Evolutionary conservation across 2,797 vertebrate genomes (phyloP).

Genomic region (Lemur catta): DNA sequence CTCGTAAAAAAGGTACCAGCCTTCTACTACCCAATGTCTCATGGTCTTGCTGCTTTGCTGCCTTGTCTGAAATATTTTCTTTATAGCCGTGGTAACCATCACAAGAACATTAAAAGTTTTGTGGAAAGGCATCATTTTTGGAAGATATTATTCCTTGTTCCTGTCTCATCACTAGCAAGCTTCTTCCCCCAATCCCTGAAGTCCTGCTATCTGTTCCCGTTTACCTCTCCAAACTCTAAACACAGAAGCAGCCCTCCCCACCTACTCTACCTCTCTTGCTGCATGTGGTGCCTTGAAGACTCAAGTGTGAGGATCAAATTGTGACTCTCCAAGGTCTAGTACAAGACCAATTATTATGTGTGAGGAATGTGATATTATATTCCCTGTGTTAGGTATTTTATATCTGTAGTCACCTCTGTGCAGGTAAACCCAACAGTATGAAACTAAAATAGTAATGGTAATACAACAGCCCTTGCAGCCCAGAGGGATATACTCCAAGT

Average conservation of each 20-base stretch:
- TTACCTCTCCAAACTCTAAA: not conserved
- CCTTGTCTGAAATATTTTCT: not conserved
- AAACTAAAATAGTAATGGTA: constrained; percentile 12
- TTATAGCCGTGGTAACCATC: not conserved
- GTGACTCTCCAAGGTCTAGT: not conserved
- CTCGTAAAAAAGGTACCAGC: not conserved
- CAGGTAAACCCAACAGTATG: not conserved
- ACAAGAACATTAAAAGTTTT: not conserved
- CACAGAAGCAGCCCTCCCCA: not conserved
- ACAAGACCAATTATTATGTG: not conserved
- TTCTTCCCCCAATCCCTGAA: not conserved
- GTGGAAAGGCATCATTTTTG: not conserved
- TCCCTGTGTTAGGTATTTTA: not conserved
- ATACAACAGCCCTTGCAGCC: not conserved
- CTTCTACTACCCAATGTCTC: not conserved
- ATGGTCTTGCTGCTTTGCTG: not conserved
- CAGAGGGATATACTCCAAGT: not conserved
- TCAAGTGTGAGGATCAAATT: not conserved
- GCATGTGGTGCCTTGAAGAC: not conserved
- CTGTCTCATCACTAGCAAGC: not conserved
- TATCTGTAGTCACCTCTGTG: not conserved
- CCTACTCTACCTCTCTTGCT: not conserved
- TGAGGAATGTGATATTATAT: not conserved
- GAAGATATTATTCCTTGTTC: not conserved
- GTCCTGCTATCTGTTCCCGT: not conserved